Conservation (phyloP, 2,113 vertebrate genomes). For the Pristiophorus japonicus region DNA sequence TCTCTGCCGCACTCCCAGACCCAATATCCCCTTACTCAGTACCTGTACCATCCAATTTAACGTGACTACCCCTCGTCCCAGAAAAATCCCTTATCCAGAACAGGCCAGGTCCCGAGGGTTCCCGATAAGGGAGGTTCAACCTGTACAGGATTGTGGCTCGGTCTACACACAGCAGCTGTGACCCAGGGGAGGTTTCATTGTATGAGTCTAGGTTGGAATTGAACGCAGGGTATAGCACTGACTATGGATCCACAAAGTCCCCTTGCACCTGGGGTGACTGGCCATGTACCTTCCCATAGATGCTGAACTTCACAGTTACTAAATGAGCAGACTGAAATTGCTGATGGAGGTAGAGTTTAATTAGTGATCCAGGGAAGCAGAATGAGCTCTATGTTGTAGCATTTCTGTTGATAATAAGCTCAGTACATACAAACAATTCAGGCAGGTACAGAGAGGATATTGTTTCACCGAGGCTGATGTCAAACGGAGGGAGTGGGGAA, state of each 20-base stretch:
- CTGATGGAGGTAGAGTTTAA: neutral
- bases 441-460: neutral
- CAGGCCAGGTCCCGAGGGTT: too few relatives aligned
- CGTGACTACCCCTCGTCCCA: too few relatives aligned
- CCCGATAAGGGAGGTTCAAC: too few relatives aligned
- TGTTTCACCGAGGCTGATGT: neutral
- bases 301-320: neutral
- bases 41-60: too few relatives aligned
- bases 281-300: neutral
- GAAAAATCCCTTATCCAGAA: too few relatives aligned
- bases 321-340: neutral
- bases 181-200: neutral
- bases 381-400: too few relatives aligned
- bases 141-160: neutral
- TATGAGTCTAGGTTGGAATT: neutral
- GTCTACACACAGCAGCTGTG: neutral
- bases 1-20: too few relatives aligned
- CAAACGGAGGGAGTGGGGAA: neutral
- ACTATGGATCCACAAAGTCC: neutral
- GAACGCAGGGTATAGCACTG: neutral
- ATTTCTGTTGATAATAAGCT: too few relatives aligned
- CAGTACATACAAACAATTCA: neutral
- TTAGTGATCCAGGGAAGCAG: neutral
- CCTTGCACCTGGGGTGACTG: neutral
- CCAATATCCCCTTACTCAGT: too few relatives aligned